Evolutionary conservation across 2,797 vertebrate genomes (phyloP).

Genomic region (Huso huso): DNA sequence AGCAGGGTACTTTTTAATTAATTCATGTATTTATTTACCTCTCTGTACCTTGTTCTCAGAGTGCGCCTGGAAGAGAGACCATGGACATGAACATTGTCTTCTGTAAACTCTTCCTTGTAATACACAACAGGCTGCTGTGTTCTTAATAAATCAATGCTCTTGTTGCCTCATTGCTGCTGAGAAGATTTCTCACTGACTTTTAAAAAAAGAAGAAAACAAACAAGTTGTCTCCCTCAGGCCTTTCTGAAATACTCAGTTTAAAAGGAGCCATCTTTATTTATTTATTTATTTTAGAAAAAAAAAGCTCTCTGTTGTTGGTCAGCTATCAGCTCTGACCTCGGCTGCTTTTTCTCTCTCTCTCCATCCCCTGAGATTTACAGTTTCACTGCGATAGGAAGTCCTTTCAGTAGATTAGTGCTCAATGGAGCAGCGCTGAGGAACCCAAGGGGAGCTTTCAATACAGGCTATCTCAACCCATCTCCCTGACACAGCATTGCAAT

Average conservation of each 20-base stretch:
- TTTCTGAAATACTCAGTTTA: conserved; percentile 1
- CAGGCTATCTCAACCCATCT: background rate
- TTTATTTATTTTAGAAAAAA: too few species aligned
- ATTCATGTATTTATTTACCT: too few species aligned
- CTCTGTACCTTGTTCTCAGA: conserved; percentile 18
- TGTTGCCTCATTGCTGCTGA: conserved; percentile 23
- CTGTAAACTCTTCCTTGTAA: conserved; percentile 28
- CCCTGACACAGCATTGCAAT: background rate
- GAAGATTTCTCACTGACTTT: conserved; percentile 26
- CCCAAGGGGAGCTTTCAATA: background rate
- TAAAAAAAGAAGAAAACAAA: conserved; percentile 10
- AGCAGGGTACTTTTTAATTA: too few species aligned
- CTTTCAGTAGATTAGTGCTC: background rate
- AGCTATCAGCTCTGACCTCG: conserved; percentile 1
- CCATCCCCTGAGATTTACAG: background rate
- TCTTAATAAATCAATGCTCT: conserved; percentile 37
- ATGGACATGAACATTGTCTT: conserved; percentile 22
- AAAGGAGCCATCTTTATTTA: too few species aligned
- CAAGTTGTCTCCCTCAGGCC: fast-evolving
- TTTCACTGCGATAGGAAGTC: background rate
- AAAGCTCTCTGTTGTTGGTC: background rate
- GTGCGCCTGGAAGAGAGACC: conserved; percentile 17
- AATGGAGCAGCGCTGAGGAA: background rate
- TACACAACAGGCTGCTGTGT: conserved; percentile 29
- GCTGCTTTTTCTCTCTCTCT: background rate